Base-by-base conservation (phyloP, 1,140 invertebrate species). In the Orchesella cincta region DNA sequence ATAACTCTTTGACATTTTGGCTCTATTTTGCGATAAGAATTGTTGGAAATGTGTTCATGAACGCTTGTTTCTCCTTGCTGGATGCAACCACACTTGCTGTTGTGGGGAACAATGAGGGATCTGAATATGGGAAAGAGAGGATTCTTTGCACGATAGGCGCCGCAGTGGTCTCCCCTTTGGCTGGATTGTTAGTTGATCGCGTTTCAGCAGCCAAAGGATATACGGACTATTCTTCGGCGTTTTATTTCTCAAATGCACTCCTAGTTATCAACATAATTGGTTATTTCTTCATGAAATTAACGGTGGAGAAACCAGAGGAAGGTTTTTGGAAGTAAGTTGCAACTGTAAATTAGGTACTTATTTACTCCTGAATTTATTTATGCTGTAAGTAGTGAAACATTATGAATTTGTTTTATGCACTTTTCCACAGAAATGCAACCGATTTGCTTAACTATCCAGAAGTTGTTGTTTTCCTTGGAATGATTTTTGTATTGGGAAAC, bases 61-160 rank as follows among this genome's bases (percentile, higher is more conserved):
- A 90, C 0, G 91, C 91, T 29, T 91, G 91, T 12, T 91, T 93
- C 0, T 92, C 91, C 14, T 91, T 94, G 74, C 90, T 94, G 88
- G 93, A 94, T 85, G 92, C 93, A 0, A 93, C 93, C 67, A 91
- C 92, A 1, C 83, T 94, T 16, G 92, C 90, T 0, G 90, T 94
- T 89, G 92, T 93, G 79, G 91, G 93, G 84, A 90, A 92, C 83
- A 91, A 91, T 83, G 90, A 91, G 0, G 71, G 75, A 23, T 92
- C 92, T 0, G 91, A 93, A 83, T 93, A 93, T 84, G 93, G 93
- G 14, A 88, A 91, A 82, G 92, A 94, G 82, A 87, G 92, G 76
- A 85, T 94, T 73, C 93, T 92, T 85, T 92, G 91, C 2, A 93
- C 91, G 81, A 87, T 93, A 39, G 93, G 92, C 57, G 92, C 92